Base-by-base conservation (phyloP, 2,888 invertebrate genomes). In the Synanthedon vespiformis region DNA sequence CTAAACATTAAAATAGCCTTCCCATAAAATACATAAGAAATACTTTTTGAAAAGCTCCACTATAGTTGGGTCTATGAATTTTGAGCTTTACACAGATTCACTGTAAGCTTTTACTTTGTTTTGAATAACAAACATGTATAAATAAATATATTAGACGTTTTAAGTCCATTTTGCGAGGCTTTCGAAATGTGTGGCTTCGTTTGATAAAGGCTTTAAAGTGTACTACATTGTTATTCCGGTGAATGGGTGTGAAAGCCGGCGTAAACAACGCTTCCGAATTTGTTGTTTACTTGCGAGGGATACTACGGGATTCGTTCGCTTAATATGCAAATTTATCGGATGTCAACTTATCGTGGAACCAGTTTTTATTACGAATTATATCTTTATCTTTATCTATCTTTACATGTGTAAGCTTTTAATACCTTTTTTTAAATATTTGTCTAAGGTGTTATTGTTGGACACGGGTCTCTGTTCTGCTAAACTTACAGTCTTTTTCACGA, bases 201-300 rank as follows among this genome's bases (percentile, higher is more conserved):
- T 49, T 53, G 61, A 61, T 62, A 61, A 60, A 64, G 58, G 62
- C 58, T 61, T 60, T 57, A 16, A 12, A 34, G 34, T 48, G 34
- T 34, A 61, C 67, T 62, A 60, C 61, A 61, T 63, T 56, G 54
- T 59, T 62, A 64, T 63, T 60, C 61, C 52, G 57, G 44, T 49
- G 57, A 57, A 53, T 44, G 34, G 44, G 13, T 10, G 11, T 44
- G 44, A 44, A 44, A n/a, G 49, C 54, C 53, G 40, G 47, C 50
- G 54, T 55, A 57, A 56, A 61, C 61, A 63, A 61, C 59, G 57
- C 54, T 52, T 5, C 50, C 50, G 55, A 60, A 44, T 55, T 51
- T 40, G 53, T 52, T 58, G 63, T 62, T 61, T 63, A 61, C 61
- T 61, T 59, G 58, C 57, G 57, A 58, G 55, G 58, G 55, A 44